A percentile compares a stretch with the other conserved stretches of the same genome.
These are phyloP conservation scores for Rattus rattus DNA, from an alignment of 2,113 vertebrate species.

Conservation along the genomic window DNA sequence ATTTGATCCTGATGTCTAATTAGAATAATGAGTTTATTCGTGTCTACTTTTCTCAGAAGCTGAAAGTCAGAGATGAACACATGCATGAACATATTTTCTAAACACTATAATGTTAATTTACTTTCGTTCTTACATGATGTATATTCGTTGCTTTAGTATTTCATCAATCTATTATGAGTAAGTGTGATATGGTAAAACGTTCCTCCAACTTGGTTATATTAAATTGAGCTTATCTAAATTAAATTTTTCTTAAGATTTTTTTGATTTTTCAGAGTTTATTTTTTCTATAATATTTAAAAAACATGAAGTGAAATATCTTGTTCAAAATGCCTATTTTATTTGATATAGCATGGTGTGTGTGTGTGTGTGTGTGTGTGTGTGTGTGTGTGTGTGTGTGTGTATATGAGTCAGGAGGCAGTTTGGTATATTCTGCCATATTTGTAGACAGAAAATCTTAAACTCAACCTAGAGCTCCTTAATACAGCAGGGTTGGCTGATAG, in stretches of 20 bases:
- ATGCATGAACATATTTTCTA: not conserved
- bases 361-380: not conserved
- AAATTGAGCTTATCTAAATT: constrained; percentile 6
- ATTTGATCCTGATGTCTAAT: constrained; percentile 31
- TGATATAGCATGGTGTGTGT: not conserved
- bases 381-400: not conserved
- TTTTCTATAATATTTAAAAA: not conserved
- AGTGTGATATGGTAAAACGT: not conserved
- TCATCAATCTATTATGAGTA: not conserved
- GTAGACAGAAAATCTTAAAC: not conserved
- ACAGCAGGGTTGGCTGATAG: not conserved
- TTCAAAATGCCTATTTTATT: not conserved
- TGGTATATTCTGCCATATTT: not conserved
- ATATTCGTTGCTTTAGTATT: not conserved
- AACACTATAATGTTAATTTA: not conserved
- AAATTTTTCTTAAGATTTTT: not conserved
- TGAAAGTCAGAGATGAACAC: constrained; percentile 46
- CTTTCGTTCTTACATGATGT: not conserved
- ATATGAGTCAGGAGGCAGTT: not conserved
- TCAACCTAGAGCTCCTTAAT: too few species aligned
- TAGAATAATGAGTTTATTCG: constrained; percentile 50
- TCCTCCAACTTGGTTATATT: not conserved
- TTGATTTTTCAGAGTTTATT: not conserved
- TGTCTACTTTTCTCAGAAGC: constrained; percentile 25
- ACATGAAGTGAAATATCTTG: not conserved